Evolutionary conservation across 2,797 vertebrate genomes (phyloP).

Genomic region (Coracias cyanogaster): DNA sequence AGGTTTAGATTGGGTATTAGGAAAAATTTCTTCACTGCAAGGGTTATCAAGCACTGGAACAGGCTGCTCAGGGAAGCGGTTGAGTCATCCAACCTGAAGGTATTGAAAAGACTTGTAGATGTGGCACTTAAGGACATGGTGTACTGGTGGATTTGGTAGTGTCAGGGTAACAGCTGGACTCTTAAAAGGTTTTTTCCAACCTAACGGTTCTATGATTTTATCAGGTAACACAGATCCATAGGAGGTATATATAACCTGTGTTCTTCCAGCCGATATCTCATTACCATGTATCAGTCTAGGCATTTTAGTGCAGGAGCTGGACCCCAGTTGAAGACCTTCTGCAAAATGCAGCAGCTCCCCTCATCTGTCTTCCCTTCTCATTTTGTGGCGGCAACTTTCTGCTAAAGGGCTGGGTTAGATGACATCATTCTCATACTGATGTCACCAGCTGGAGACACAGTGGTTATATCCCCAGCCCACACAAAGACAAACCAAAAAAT

Average conservation of each 20-base stretch:
- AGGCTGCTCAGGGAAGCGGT: not conserved
- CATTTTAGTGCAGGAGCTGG: not conserved
- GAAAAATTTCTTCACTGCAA: not conserved
- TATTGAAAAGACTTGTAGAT: not conserved
- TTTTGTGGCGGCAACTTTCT: not conserved
- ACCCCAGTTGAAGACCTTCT: not conserved
- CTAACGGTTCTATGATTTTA: not conserved
- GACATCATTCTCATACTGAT: not conserved
- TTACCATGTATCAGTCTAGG: not conserved
- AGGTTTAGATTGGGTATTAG: not conserved
- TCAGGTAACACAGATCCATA: not conserved
- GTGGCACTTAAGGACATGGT: not conserved
- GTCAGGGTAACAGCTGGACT: not conserved
- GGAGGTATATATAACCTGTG: not conserved
- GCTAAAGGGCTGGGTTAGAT: not conserved
- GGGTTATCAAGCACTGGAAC: not conserved
- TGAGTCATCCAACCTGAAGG: not conserved
- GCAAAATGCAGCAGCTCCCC: not conserved
- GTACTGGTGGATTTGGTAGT: not conserved
- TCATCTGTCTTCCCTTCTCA: not conserved
- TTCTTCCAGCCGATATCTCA: not conserved
- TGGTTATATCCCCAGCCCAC: fast-evolving
- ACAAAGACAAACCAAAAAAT: not conserved
- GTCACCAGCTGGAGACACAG: not conserved
- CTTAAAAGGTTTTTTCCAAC: not conserved